A percentile compares a stretch with the other conserved stretches of the same genome.
Conservation (phyloP, 1,140 invertebrate genomes). For the Rhizoglyphus robini region DNA sequence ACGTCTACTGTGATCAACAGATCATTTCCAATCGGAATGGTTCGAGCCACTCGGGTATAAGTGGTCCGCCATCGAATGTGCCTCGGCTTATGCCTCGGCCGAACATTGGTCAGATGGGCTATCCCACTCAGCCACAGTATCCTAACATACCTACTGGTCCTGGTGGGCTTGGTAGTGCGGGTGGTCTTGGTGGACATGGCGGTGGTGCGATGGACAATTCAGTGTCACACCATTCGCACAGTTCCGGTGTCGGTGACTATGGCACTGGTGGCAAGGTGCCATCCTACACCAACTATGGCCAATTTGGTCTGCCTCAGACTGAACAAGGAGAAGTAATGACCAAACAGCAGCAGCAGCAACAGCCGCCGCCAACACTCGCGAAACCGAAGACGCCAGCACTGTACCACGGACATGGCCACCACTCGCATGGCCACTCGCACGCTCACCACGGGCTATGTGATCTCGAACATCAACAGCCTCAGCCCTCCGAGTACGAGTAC, state of each 20-base stretch:
- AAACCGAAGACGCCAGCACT: not conserved
- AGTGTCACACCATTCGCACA: not conserved
- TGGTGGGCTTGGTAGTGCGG: not conserved
- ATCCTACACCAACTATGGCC: not conserved
- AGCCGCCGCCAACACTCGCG: not conserved
- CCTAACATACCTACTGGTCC: not conserved
- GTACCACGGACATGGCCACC: not conserved
- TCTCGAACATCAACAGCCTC: not conserved
- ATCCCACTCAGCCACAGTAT: conserved; percentile 1
- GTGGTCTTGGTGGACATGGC: not conserved
- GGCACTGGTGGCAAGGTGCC: not conserved
- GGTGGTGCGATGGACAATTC: not conserved
- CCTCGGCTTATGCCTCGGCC: not conserved
- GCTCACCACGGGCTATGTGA: not conserved
- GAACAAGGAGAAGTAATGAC: not conserved
- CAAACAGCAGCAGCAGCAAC: not conserved
- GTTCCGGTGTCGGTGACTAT: not conserved
- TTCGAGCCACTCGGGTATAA: not conserved
- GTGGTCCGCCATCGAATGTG: not conserved
- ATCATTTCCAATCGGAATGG: not conserved
- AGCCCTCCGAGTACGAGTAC: not conserved
- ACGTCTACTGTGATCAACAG: conserved; percentile 4
- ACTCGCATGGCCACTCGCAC: not conserved
- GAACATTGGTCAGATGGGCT: not conserved
- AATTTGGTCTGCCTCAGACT: not conserved